Evolutionary conservation across 2,797 vertebrate species (phyloP).

Genomic region (Cyclopterus lumpus): DNA sequence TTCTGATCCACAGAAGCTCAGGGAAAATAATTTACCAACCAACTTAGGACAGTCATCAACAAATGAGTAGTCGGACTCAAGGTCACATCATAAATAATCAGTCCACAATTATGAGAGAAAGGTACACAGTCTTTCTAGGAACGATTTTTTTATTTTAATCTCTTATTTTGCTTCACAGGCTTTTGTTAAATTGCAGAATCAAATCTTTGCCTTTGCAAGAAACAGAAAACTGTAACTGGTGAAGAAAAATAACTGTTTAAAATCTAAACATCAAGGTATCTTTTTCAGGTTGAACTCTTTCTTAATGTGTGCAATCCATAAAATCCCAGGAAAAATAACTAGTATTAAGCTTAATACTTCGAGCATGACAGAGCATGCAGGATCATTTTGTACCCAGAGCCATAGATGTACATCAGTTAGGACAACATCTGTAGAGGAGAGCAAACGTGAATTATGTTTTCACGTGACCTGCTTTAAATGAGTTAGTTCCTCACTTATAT

Average conservation of each 20-base stretch:
- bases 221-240: slow-evolving; percentile 5
- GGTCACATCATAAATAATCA: slow-evolving; percentile 2
- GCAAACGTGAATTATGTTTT: background rate
- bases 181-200: background rate
- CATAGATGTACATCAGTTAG: slow-evolving; percentile 67
- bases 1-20: slow-evolving; percentile 15
- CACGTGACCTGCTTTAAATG: background rate
- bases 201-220: background rate
- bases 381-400: slow-evolving; percentile 68
- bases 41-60: slow-evolving; percentile 20
- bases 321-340: slow-evolving; percentile 42
- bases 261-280: slow-evolving; percentile 23
- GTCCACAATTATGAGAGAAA: background rate
- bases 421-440: slow-evolving; percentile 43
- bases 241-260: slow-evolving; percentile 40
- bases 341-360: slow-evolving; percentile 46
- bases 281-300: slow-evolving; percentile 10
- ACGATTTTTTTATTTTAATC: slow-evolving; percentile 23
- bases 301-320: slow-evolving; percentile 13
- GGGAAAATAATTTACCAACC: slow-evolving; percentile 33
- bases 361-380: slow-evolving; percentile 76
- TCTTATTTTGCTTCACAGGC: slow-evolving; percentile 36
- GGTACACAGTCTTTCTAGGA: background rate
- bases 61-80: slow-evolving; percentile 9
- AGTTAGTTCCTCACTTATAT: background rate